A percentile compares a stretch with the other conserved stretches of the same genome.
Evolutionary conservation across 2,797 vertebrate species (phyloP).

Genomic region (Basileuterus tristriatus): DNA sequence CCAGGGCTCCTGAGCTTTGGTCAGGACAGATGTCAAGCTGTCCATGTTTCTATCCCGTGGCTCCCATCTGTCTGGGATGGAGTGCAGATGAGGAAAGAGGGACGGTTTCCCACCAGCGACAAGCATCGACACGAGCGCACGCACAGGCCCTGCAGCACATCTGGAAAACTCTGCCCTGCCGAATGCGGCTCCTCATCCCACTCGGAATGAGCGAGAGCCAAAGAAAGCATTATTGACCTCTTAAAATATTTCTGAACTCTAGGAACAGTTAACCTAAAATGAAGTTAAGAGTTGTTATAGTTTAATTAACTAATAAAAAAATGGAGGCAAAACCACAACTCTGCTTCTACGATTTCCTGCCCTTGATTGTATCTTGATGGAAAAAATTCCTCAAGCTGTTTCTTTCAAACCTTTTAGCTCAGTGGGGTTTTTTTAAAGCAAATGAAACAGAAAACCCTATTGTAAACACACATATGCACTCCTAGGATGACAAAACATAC

Average conservation of each 20-base stretch:
- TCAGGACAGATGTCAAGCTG: constrained; percentile 16
- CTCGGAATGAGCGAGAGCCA: background rate
- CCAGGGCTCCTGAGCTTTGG: background rate
- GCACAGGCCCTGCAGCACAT: background rate
- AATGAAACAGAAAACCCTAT: constrained; percentile 31
- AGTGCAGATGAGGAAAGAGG: background rate
- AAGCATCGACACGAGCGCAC: background rate
- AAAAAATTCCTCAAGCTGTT: constrained; percentile 55
- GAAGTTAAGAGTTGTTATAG: constrained; percentile 23
- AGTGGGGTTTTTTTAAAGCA: background rate
- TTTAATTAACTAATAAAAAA: constrained; percentile 58
- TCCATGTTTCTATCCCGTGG: background rate
- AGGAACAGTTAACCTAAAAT: constrained; percentile 40
- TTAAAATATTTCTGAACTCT: constrained; percentile 29
- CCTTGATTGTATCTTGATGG: constrained; percentile 53
- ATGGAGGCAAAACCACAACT: constrained; percentile 41
- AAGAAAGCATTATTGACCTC: constrained; percentile 19
- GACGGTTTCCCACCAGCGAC: background rate
- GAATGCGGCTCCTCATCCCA: background rate
- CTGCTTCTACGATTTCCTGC: constrained; percentile 38
- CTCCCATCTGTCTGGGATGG: background rate
- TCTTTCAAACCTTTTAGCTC: constrained; percentile 39
- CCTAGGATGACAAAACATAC: background rate
- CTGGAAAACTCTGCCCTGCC: constrained; percentile 4
- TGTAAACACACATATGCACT: background rate